Conservation (phyloP, 2,113 vertebrate species). For the Microtus ochrogaster region DNA sequence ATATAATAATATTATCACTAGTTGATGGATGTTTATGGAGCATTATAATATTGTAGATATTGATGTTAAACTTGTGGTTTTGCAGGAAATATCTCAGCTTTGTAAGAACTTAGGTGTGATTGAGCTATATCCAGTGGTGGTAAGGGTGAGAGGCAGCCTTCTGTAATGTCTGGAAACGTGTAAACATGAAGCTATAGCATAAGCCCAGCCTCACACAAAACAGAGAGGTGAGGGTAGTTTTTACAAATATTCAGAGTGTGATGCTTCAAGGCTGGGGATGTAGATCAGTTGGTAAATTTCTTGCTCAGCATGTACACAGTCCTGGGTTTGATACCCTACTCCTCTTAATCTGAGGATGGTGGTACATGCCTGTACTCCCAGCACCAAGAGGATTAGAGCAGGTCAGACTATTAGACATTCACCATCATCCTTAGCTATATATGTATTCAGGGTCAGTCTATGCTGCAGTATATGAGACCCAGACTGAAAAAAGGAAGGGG, state of each 20-base stretch:
- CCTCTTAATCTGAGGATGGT: neutral
- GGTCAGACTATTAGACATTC: neutral
- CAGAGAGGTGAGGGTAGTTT: neutral
- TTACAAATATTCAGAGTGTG: neutral
- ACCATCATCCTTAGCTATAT: neutral
- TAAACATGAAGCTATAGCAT: neutral
- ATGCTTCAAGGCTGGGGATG: neutral
- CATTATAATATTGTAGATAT: neutral
- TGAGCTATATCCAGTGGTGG: neutral
- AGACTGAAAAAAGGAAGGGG: neutral
- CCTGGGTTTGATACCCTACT: neutral
- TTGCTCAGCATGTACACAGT: neutral
- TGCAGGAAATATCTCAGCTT: neutral
- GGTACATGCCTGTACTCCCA: neutral
- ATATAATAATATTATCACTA: neutral
- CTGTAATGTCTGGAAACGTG: neutral
- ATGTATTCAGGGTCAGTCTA: neutral
- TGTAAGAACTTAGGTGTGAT: neutral
- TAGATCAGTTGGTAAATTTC: neutral
- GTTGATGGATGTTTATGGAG: neutral
- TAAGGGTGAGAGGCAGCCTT: neutral
- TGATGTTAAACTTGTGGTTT: neutral
- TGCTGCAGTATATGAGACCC: neutral
- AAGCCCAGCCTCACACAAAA: neutral
- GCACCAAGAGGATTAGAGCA: neutral